Conservation (phyloP, 2,797 vertebrate species). For the Valencia hispanica region DNA sequence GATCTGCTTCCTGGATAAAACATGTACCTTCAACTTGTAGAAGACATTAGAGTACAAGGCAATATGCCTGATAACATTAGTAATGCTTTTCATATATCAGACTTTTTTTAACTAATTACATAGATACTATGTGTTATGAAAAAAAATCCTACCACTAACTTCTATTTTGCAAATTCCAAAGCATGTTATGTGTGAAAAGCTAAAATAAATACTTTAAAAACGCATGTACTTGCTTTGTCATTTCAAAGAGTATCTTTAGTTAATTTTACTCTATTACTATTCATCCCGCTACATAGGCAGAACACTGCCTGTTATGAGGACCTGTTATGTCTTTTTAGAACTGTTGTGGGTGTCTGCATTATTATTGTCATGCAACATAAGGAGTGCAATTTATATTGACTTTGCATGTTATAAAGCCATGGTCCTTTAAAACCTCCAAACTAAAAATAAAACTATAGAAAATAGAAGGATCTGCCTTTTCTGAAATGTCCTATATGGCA, state of each 20-base stretch:
- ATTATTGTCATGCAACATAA: conserved; percentile 37
- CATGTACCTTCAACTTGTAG: conserved; percentile 42
- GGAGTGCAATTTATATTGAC: conserved; percentile 37
- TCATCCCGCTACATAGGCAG: background rate
- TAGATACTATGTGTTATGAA: background rate
- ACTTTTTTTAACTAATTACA: background rate
- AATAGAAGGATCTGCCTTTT: background rate
- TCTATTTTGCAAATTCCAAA: background rate
- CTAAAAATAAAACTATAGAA: background rate
- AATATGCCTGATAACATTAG: background rate
- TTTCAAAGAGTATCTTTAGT: background rate
- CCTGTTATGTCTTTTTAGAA: conserved; percentile 15
- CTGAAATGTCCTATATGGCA: background rate
- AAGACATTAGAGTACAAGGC: conserved; percentile 14
- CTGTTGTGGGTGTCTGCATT: conserved; percentile 19
- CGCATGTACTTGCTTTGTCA: background rate
- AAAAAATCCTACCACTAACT: background rate
- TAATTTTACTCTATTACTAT: background rate
- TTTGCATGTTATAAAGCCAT: conserved; percentile 24
- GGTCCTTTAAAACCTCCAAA: conserved; percentile 15
- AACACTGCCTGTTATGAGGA: background rate
- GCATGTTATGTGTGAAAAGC: background rate
- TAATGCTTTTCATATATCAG: background rate
- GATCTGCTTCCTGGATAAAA: conserved; percentile 63
- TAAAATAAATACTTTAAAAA: background rate